These are phyloP conservation scores for Aphis craccivora DNA, from an alignment of 1,140 invertebrate genomes.

Conservation along the genomic window DNA sequence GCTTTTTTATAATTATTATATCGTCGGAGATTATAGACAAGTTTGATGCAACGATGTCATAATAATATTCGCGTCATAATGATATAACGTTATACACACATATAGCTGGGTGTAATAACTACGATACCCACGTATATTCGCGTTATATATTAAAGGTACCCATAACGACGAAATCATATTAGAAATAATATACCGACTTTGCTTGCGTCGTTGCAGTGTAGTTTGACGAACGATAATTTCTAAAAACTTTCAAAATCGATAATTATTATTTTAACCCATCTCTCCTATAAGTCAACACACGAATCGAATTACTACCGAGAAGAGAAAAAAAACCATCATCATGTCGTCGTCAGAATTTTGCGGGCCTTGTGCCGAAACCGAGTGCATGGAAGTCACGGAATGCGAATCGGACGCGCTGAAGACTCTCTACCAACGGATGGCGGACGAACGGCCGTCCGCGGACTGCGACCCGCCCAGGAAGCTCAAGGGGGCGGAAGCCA, in stretches of 20 bases:
- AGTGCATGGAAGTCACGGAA: not conserved
- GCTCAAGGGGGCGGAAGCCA: not conserved
- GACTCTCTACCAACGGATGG: slow-evolving; percentile 19
- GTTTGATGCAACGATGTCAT: not conserved
- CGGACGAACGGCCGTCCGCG: not conserved
- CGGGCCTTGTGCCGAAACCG: not conserved
- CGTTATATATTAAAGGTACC: not conserved
- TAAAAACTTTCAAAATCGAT: not conserved
- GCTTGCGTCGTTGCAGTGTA: no score
- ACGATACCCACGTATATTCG: no score
- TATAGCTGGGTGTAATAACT: not conserved
- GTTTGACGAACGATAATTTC: not conserved
- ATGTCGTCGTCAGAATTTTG: not conserved
- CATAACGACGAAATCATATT: not conserved
- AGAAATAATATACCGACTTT: no score
- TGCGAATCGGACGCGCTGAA: slow-evolving; percentile 13
- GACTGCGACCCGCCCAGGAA: not conserved
- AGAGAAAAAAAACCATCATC: not conserved
- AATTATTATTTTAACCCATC: not conserved
- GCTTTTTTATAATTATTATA: not conserved
- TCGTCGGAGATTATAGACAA: not conserved
- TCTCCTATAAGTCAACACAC: no score
- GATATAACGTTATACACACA: not conserved
- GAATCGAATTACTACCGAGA: not conserved
- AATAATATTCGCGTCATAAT: not conserved